Evolutionary conservation across 2,113 vertebrate species (phyloP).

Genomic region (Callocephalon fimbriatum): DNA sequence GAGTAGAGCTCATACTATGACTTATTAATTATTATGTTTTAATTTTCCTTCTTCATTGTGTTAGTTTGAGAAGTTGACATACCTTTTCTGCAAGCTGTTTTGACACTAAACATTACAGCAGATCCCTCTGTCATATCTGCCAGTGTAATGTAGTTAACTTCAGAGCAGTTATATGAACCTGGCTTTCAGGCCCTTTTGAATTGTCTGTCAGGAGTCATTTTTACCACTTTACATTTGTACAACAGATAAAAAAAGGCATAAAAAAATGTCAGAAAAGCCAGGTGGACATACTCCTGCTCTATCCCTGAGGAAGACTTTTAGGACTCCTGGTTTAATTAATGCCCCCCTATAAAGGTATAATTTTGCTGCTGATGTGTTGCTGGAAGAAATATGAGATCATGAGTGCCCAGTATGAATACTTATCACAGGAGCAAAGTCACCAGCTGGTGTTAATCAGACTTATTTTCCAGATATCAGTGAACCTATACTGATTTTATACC

Average conservation of each 20-base stretch:
- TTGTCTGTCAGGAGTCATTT: not conserved
- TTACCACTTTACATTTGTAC: not conserved
- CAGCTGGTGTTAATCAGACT: not conserved
- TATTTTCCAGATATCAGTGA: not conserved
- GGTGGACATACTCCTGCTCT: not conserved
- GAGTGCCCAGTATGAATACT: not conserved
- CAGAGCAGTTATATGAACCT: not conserved
- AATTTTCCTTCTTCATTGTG: not conserved
- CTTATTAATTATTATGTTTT: not conserved
- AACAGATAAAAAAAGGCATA: not conserved
- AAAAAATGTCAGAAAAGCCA: not conserved
- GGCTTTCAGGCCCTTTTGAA: not conserved
- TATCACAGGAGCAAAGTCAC: not conserved
- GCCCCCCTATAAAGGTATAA: accelerated
- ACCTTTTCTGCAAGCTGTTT: not conserved
- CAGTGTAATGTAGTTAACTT: not conserved
- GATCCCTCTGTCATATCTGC: not conserved
- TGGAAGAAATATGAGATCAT: not conserved
- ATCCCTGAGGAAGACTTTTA: not conserved
- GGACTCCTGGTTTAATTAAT: not conserved
- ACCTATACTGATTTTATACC: not conserved
- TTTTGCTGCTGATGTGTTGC: not conserved
- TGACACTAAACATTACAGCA: not conserved
- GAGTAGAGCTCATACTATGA: not conserved
- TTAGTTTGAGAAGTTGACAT: not conserved